Percentiles rank a stretch among this genome's conserved stretches.
These are phyloP conservation scores for Galerucella nymphaeae DNA, from an alignment of 2,888 invertebrate species.

Conservation along the genomic window DNA sequence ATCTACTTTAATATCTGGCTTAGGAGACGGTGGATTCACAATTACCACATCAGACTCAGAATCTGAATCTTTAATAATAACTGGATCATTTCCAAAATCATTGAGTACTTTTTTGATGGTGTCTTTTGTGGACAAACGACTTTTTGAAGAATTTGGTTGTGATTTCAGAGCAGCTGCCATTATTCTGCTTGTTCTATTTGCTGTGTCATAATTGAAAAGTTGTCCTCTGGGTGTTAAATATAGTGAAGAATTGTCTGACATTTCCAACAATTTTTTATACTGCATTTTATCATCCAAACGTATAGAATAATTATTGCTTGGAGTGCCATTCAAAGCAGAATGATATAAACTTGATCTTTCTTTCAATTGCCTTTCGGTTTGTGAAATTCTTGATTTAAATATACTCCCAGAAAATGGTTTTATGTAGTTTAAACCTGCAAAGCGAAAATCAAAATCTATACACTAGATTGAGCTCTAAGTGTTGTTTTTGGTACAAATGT, in stretches of 20 bases:
- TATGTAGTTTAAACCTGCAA: slow-evolving; percentile 29
- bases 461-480: background rate
- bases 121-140: slow-evolving; percentile 54
- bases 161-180: slow-evolving; percentile 45
- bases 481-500: no score
- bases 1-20: slow-evolving; percentile 61
- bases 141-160: slow-evolving; percentile 19
- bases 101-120: slow-evolving; percentile 54
- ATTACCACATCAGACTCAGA: slow-evolving; percentile 61
- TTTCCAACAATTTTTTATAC: slow-evolving; percentile 69
- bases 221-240: slow-evolving; percentile 55
- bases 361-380: slow-evolving; percentile 30
- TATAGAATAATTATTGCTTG: slow-evolving; percentile 63
- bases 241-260: slow-evolving; percentile 47
- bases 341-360: slow-evolving; percentile 9
- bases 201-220: slow-evolving; percentile 45
- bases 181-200: slow-evolving; percentile 39
- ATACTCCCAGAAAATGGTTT: slow-evolving; percentile 25
- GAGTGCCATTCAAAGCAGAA: slow-evolving; percentile 7
- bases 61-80: slow-evolving; percentile 60
- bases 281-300: slow-evolving; percentile 70
- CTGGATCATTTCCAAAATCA: slow-evolving; percentile 54
- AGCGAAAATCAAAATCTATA: background rate
- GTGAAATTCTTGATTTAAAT: slow-evolving; percentile 11
- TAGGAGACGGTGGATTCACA: slow-evolving; percentile 60